Evolutionary conservation across 2,888 invertebrate genomes (phyloP).

Genomic region (Tillus elongatus): DNA sequence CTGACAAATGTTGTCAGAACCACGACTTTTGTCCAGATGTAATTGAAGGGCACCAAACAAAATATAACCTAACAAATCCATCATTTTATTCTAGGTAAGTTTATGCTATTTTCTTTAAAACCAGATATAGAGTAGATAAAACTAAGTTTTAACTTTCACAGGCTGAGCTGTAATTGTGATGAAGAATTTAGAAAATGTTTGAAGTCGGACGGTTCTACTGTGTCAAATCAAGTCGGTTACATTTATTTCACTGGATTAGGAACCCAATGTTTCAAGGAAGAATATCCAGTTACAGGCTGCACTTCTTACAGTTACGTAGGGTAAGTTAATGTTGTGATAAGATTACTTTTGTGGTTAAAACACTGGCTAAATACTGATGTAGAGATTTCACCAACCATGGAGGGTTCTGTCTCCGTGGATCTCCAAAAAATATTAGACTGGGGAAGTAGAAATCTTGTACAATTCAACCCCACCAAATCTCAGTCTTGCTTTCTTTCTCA

Average conservation of each 20-base stretch:
- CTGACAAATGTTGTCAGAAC: slow-evolving; percentile 64
- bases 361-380: too few species aligned
- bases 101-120: neutral
- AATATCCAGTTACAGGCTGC: slow-evolving; percentile 48
- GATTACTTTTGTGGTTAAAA: too few species aligned
- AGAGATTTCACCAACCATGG: too few species aligned
- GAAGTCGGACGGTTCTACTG: slow-evolving; percentile 33
- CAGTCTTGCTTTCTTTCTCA: too few species aligned
- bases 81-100: slow-evolving; percentile 34
- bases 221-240: slow-evolving; percentile 43
- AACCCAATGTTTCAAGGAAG: slow-evolving; percentile 52
- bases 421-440: too few species aligned
- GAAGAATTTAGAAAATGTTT: slow-evolving; percentile 46
- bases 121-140: too few species aligned
- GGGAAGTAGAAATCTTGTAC: too few species aligned
- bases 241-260: slow-evolving; percentile 49
- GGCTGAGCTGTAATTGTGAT: slow-evolving; percentile 49
- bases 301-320: too few species aligned
- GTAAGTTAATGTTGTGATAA: too few species aligned
- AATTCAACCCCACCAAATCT: too few species aligned
- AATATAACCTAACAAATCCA: slow-evolving; percentile 34
- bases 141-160: too few species aligned
- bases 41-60: slow-evolving; percentile 39
- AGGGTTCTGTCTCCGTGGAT: too few species aligned
- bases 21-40: slow-evolving; percentile 62